Conservation (phyloP, 2,113 vertebrate genomes). For the Nycticebus coucang region DNA sequence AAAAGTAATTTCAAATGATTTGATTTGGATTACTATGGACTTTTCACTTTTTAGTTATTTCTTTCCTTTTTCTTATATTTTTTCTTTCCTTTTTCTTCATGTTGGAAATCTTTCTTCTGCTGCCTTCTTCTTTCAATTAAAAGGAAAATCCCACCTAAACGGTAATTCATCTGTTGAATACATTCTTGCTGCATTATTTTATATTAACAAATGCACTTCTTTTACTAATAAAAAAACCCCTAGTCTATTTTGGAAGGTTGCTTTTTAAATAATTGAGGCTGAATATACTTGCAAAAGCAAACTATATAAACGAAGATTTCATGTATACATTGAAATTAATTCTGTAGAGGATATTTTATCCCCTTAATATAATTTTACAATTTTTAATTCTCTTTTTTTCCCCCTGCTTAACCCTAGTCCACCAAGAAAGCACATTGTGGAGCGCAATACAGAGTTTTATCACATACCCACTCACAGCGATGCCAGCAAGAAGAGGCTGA, state of each 20-base stretch:
- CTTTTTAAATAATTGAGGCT: not conserved
- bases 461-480: slow-evolving; percentile 93
- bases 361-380: not conserved
- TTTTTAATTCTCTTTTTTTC: not conserved
- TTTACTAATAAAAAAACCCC: not conserved
- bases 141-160: slow-evolving; percentile 90
- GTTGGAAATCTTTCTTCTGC: slow-evolving; percentile 82
- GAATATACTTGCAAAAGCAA: not conserved
- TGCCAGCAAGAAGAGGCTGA: slow-evolving; percentile 96
- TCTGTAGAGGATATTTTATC: not conserved
- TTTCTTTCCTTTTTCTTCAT: slow-evolving; percentile 72
- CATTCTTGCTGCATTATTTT: slow-evolving; percentile 12
- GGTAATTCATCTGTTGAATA: slow-evolving; percentile 83
- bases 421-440: slow-evolving; percentile 92
- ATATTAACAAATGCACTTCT: not conserved
- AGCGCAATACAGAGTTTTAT: slow-evolving; percentile 95
- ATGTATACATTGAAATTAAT: slow-evolving; percentile 15
- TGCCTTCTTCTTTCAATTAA: slow-evolving; percentile 79
- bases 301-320: not conserved
- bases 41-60: slow-evolving; percentile 29
- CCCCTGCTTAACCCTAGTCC: slow-evolving; percentile 79
- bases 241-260: not conserved
- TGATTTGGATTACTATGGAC: not conserved
- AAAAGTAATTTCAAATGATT: slow-evolving; percentile 20
- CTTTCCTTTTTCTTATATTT: slow-evolving; percentile 75